Evolutionary conservation across 2,888 invertebrate species (phyloP), one percentile per base, ranked within the genome.

Genomic region (Zhengitettix transpicula): DNA sequence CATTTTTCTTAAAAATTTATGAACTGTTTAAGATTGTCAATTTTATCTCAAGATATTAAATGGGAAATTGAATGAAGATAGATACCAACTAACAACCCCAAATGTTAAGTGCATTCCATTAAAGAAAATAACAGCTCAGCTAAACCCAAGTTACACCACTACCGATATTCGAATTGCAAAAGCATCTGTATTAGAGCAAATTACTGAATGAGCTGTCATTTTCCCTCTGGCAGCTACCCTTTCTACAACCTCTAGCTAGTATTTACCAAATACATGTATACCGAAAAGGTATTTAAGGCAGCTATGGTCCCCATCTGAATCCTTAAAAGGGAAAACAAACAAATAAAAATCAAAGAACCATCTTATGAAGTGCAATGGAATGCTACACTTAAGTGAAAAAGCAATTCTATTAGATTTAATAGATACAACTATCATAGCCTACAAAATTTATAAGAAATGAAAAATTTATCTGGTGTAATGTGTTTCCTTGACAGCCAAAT

Each of bases 281-380:
- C 81, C 81, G 75, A 82, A 81, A 73, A 82, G 78, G 75, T 81
- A 82, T 80, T 78, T 82, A 76, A 83, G 81, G 81, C 83, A 83
- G 81, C 81, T 81, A 77, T 79, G 78, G 75, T 81, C 74, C 70
- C 73, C 75, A 69, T 71, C 72, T 68, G 71, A 70, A 66, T 72
- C 72, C 71, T 72, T 68, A 64, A 68, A 68, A 67, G 67, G 64
- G 63, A 65, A 67, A 66, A 65, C 63, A 64, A 61, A 64, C 65
- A 63, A 63, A 61, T 58, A 60, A 55, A 51, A 55, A 55, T 55
- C 55, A 55, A 40, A 55, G 40, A 55, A 40, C 55, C 40, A 40
- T n/a, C 40, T 40, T 28, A 40, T 40, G n/a, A 41, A 55, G 41
- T 55, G 55, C 56, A 57, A 61, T 44, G 58, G 59, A 61, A 58